Percentiles rank a stretch among this genome's conserved stretches.
phyloP scores from a whole-genome alignment of 2,888 invertebrate genomes.

The Catocala nupta region DNA sequence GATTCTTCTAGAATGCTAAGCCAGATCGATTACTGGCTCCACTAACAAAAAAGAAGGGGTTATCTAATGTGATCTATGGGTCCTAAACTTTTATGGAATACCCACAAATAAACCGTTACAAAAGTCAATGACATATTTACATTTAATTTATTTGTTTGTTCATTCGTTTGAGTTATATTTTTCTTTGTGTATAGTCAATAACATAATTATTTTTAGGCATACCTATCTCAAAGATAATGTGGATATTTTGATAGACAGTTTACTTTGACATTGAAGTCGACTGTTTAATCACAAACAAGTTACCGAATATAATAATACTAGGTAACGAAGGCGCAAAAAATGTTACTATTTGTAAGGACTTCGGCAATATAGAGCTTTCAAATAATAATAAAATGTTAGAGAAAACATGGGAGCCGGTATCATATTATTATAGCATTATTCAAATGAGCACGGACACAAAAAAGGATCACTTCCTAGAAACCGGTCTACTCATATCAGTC shows the following conservation, averaged over 20 bases:
- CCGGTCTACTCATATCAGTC: too few relatives aligned
- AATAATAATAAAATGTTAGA: too few relatives aligned
- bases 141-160: neutral
- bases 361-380: too few relatives aligned
- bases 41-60: neutral
- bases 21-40: neutral
- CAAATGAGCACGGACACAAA: too few relatives aligned
- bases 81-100: neutral
- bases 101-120: neutral
- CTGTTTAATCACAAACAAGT: conserved; percentile 2
- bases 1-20: conserved; percentile 10
- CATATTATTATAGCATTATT: too few relatives aligned
- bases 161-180: neutral
- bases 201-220: conserved; percentile 5
- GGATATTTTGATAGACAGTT: neutral
- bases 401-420: neutral
- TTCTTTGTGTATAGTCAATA: conserved; percentile 13
- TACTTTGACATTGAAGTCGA: neutral
- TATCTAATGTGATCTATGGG: neutral
- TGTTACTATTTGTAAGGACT: too few relatives aligned
- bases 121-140: neutral
- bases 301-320: neutral
- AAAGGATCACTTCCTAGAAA: too few relatives aligned
- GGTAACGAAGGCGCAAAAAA: neutral
- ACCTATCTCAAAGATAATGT: neutral